phyloP scores from a whole-genome alignment of 2,888 invertebrate genomes.

The Myopa tessellatipennis region DNA sequence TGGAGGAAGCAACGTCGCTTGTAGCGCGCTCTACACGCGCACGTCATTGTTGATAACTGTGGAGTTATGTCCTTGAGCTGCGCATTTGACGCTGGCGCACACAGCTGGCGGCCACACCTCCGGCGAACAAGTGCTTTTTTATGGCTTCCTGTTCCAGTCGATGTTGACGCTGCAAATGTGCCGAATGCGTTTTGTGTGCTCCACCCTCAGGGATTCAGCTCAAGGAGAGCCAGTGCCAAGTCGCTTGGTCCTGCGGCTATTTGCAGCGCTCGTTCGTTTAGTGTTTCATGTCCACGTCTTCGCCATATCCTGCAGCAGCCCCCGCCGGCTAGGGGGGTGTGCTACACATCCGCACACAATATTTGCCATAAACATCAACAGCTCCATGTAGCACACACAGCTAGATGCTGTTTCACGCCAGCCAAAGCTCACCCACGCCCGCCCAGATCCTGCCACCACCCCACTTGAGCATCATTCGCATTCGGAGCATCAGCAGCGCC shows the following conservation, averaged over 20 bases:
- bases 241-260: neutral
- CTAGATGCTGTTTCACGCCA: slow-evolving; percentile 6
- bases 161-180: slow-evolving; percentile 17
- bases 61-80: slow-evolving; percentile 34
- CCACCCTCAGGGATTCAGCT: neutral
- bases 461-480: slow-evolving; percentile 34
- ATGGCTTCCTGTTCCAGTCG: slow-evolving; percentile 15
- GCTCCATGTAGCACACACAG: neutral
- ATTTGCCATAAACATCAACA: slow-evolving; percentile 36
- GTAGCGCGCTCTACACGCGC: slow-evolving; percentile 15
- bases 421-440: neutral
- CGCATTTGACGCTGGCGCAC: slow-evolving; percentile 4
- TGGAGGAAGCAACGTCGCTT: neutral
- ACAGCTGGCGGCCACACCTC: neutral
- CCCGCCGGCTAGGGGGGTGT: neutral
- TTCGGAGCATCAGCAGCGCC: slow-evolving; percentile 41
- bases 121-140: slow-evolving; percentile 18
- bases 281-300: slow-evolving; percentile 9
- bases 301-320: slow-evolving; percentile 1
- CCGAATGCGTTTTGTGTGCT: slow-evolving; percentile 20
- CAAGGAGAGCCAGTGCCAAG: neutral
- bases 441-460: neutral
- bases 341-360: slow-evolving; percentile 2
- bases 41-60: slow-evolving; percentile 34
- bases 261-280: slow-evolving; percentile 4